These are phyloP conservation scores for Chironomus tepperi DNA, from an alignment of 1,140 invertebrate species.

Conservation along the genomic window DNA sequence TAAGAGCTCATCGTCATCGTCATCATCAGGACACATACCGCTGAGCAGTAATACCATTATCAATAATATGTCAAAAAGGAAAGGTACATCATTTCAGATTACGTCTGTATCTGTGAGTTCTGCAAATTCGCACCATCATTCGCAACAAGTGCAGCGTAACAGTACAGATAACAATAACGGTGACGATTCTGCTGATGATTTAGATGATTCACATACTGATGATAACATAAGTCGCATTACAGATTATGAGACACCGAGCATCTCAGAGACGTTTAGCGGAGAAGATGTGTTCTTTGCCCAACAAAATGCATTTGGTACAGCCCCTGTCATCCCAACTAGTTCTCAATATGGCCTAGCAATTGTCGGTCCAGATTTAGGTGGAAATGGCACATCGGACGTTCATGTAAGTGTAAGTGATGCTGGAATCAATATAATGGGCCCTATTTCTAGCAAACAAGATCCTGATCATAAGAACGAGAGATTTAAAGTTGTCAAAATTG, in stretches of 20 bases:
- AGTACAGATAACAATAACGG: constrained; percentile 75
- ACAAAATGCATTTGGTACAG: constrained; percentile 61
- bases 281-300: constrained; percentile 72
- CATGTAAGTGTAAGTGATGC: constrained; percentile 54
- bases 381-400: constrained; percentile 42
- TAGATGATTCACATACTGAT: constrained; percentile 85
- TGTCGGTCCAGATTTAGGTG: constrained; percentile 48
- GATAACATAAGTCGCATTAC: constrained; percentile 74
- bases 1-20: constrained; percentile 17
- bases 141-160: constrained; percentile 42
- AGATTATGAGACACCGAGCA: constrained; percentile 78
- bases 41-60: constrained; percentile 27
- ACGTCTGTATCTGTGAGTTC: constrained; percentile 66
- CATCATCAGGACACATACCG: background rate
- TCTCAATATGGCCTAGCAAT: constrained; percentile 75
- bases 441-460: constrained; percentile 50
- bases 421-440: constrained; percentile 54
- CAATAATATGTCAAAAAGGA: constrained; percentile 40
- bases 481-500: constrained; percentile 95
- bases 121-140: constrained; percentile 25
- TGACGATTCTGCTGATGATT: constrained; percentile 85
- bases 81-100: constrained; percentile 85
- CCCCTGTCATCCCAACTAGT: constrained; percentile 73
- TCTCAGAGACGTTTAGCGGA: constrained; percentile 73
- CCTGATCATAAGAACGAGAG: constrained; percentile 67